These are phyloP conservation scores for Chloroceryle amazona DNA, from an alignment of 2,797 vertebrate species.

Conservation along the genomic window DNA sequence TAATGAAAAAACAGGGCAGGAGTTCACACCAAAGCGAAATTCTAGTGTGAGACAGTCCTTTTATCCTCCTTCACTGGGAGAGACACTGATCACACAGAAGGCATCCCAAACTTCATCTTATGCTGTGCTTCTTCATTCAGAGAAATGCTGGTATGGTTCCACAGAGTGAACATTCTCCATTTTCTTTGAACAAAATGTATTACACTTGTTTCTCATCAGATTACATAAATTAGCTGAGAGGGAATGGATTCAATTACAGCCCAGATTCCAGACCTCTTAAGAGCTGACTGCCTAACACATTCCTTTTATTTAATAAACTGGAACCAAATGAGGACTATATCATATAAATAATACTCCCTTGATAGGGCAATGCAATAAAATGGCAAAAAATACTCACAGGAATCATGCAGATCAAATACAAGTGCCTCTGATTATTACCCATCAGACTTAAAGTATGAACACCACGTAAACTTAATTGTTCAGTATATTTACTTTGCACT, in stretches of 20 bases:
- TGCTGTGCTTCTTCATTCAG: not conserved
- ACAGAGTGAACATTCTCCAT: not conserved
- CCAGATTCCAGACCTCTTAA: conserved; percentile 56
- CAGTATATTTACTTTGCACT: not conserved
- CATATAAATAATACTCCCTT: conserved; percentile 63
- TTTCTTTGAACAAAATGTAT: conserved; percentile 49
- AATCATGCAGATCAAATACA: not conserved
- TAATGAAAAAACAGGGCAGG: not conserved
- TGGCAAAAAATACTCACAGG: conserved; percentile 20
- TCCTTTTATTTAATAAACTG: conserved; percentile 68
- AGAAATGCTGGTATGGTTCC: not conserved
- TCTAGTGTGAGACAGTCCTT: not conserved
- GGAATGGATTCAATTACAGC: conserved; percentile 62
- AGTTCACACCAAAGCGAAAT: not conserved
- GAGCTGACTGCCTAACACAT: conserved; percentile 55
- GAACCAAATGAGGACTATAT: conserved; percentile 63
- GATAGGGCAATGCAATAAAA: conserved; percentile 33
- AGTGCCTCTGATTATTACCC: conserved; percentile 20
- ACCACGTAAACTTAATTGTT: not conserved
- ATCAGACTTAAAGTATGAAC: conserved; percentile 11
- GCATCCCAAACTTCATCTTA: not conserved
- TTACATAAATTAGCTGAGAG: conserved; percentile 62
- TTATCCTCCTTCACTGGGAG: not conserved
- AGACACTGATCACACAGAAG: rapidly evolving
- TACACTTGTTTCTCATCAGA: conserved; percentile 65